A percentile compares a stretch with the other conserved stretches of the same genome.
These are phyloP conservation scores for Hapalemur alaotrensis DNA, from an alignment of 2,797 vertebrate species.

Conservation along the genomic window DNA sequence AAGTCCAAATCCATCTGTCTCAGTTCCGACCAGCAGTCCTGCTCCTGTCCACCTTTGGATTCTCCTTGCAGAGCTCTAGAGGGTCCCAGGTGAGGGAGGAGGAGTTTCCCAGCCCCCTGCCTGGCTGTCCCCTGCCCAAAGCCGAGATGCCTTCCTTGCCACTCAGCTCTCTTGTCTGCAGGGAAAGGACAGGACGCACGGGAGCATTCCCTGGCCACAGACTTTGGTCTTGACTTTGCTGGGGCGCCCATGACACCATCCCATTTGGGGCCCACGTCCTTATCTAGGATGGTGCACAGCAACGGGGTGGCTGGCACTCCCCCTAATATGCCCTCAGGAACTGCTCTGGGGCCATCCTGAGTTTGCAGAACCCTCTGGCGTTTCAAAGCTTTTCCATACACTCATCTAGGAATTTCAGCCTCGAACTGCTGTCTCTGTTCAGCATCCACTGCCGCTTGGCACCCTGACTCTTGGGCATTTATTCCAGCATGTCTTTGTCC, in stretches of 20 bases:
- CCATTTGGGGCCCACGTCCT: not conserved
- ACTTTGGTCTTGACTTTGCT: not conserved
- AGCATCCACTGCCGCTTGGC: not conserved
- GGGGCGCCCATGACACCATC: not conserved
- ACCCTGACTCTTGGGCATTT: not conserved
- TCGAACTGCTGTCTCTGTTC: not conserved
- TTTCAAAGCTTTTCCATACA: not conserved
- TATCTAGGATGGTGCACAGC: not conserved
- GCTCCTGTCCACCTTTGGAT: not conserved
- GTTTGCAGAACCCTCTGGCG: not conserved
- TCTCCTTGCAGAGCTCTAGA: not conserved
- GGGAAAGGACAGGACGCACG: not conserved
- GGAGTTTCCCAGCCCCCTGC: not conserved
- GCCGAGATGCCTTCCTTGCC: not conserved
- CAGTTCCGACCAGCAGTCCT: not conserved
- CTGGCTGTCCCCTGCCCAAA: not conserved
- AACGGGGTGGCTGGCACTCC: accelerated
- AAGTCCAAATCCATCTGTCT: not conserved
- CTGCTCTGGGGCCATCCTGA: not conserved
- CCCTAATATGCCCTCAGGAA: not conserved
- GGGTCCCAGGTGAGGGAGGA: not conserved
- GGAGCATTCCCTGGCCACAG: not conserved
- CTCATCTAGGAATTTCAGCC: not conserved
- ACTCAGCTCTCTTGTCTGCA: not conserved
- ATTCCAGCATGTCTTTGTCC: accelerated